Conservation (phyloP, 2,888 invertebrate genomes). For the Mactromeris polynyma region DNA sequence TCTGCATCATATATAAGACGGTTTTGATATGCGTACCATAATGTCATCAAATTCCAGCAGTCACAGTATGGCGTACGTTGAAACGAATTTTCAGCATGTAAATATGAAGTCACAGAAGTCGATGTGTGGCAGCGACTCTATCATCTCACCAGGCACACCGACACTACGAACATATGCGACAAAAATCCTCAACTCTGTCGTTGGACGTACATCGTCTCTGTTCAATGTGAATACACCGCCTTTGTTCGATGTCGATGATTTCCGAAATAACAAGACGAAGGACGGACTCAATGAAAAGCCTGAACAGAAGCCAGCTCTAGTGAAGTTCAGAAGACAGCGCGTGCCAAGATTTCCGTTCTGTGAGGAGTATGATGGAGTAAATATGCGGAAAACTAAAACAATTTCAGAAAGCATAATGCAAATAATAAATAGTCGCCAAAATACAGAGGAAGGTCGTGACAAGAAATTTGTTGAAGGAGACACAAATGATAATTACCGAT, state of each 20-base stretch:
- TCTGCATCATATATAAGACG: not conserved
- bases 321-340: not conserved
- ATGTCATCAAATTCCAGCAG: no score
- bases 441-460: not conserved
- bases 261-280: not conserved
- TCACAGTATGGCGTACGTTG: not conserved
- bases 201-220: not conserved
- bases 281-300: not conserved
- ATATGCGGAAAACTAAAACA: slow-evolving; percentile 25
- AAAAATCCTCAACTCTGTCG: not conserved
- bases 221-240: not conserved
- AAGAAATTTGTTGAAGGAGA: not conserved
- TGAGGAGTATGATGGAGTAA: slow-evolving; percentile 42
- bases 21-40: not conserved
- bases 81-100: not conserved
- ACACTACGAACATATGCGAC: not conserved
- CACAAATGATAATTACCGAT: not conserved
- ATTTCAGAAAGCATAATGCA: slow-evolving; percentile 41
- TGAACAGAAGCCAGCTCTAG: not conserved
- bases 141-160: not conserved
- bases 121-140: not conserved
- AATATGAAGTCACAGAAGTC: not conserved
- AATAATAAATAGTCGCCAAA: not conserved
- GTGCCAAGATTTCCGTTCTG: slow-evolving; percentile 35
- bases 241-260: not conserved